Conservation (phyloP, 1,140 invertebrate species). For the Leucophenga varia region DNA sequence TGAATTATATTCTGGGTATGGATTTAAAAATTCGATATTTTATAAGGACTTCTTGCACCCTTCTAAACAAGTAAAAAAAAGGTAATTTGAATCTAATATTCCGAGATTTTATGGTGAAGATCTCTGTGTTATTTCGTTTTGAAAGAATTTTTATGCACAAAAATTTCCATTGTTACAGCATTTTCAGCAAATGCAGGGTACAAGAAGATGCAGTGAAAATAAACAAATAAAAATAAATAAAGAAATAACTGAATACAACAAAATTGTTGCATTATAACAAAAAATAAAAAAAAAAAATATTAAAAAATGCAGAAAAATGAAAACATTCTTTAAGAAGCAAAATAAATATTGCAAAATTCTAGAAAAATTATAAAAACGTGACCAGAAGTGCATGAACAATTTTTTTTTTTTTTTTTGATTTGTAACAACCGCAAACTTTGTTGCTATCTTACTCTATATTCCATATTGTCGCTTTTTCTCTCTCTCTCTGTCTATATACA, state of each 20-base stretch:
- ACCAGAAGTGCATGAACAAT: slow-evolving; percentile 6
- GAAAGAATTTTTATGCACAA: too few species aligned
- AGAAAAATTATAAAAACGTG: slow-evolving; percentile 1
- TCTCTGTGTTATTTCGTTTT: too few species aligned
- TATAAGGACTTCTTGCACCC: too few species aligned
- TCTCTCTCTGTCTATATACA: slow-evolving; percentile 12
- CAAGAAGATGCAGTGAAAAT: background rate
- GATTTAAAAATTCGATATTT: too few species aligned
- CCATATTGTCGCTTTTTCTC: slow-evolving; percentile 11
- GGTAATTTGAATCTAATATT: too few species aligned
- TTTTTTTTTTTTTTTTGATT: slow-evolving; percentile 2
- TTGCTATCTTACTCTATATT: background rate
- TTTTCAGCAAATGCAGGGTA: background rate
- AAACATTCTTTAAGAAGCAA: background rate
- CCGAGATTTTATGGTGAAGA: too few species aligned
- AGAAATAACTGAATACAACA: too few species aligned
- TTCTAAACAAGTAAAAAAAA: too few species aligned
- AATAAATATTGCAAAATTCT: slow-evolving; percentile 1
- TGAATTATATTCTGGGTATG: too few species aligned
- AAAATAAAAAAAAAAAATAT: background rate
- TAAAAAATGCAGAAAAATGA: background rate
- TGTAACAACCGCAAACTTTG: background rate
- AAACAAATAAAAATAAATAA: background rate
- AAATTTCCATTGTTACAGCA: background rate
- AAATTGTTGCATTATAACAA: too few species aligned